phyloP scores from a whole-genome alignment of 2,797 vertebrate genomes.

The Nasua narica region DNA sequence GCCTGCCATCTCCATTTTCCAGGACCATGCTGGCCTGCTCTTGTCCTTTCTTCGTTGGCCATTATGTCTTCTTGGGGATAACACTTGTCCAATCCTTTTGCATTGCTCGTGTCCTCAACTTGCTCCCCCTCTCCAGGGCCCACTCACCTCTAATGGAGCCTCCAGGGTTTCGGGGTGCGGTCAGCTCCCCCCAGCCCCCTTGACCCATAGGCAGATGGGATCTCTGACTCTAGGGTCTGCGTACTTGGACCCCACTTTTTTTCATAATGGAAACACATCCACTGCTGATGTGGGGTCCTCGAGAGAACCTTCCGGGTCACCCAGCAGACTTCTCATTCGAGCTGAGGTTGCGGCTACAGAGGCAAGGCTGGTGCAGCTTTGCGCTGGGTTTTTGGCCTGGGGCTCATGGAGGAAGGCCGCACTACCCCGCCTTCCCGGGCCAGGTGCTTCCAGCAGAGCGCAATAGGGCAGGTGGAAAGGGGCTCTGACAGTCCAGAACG shows the following conservation, averaged over 20 bases:
- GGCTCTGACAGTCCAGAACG: background rate
- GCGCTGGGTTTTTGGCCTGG: background rate
- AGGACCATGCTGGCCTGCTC: fast-evolving
- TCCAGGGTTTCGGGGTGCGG: fast-evolving
- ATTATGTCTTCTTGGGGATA: background rate
- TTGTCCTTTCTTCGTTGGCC: background rate
- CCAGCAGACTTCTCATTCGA: background rate
- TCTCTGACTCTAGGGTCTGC: background rate
- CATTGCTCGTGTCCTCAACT: background rate
- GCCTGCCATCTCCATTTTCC: background rate
- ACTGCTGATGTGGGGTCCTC: background rate
- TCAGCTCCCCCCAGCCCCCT: background rate
- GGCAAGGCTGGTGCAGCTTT: background rate
- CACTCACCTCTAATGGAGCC: fast-evolving
- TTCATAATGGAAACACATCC: background rate
- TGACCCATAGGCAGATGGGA: background rate
- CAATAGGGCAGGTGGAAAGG: background rate
- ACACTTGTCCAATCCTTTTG: background rate
- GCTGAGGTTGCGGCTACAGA: background rate
- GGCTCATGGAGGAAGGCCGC: fast-evolving
- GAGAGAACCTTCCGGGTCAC: background rate
- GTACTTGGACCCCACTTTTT: background rate
- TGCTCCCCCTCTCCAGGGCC: background rate
- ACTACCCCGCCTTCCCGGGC: fast-evolving
- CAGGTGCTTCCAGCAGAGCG: background rate